Evolutionary conservation across 2,797 vertebrate genomes (phyloP).

Genomic region (Falco rusticolus): DNA sequence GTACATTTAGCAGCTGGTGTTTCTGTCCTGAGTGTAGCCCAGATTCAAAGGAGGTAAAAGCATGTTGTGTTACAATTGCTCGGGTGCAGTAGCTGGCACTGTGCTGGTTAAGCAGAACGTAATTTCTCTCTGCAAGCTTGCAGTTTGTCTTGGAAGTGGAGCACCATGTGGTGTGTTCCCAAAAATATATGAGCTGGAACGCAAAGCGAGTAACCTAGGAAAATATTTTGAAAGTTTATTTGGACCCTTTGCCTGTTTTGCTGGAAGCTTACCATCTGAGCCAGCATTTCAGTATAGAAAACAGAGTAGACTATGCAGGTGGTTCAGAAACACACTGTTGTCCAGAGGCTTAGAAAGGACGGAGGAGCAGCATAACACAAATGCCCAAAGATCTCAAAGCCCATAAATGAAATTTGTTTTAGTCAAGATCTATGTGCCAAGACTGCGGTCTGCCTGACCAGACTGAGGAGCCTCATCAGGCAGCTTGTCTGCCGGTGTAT

Average conservation of each 20-base stretch:
- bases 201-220: neutral
- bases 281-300: neutral
- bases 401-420: neutral
- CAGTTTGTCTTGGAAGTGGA: neutral
- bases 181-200: neutral
- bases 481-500: accelerated
- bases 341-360: neutral
- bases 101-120: neutral
- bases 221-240: neutral
- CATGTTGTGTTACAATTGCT: accelerated
- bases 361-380: neutral
- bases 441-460: accelerated
- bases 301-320: no score
- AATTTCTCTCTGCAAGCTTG: neutral
- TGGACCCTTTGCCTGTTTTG: neutral
- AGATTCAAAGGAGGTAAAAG: neutral
- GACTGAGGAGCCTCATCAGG: neutral
- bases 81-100: neutral
- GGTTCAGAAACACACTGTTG: neutral
- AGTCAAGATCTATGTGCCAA: neutral
- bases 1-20: neutral
- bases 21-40: neutral
- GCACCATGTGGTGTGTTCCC: neutral
- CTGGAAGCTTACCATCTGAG: neutral
- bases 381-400: neutral